Percentiles rank a stretch among this genome's conserved stretches.
Evolutionary conservation across 2,888 invertebrate species (phyloP).

Genomic region (Dilophus febrilis): DNA sequence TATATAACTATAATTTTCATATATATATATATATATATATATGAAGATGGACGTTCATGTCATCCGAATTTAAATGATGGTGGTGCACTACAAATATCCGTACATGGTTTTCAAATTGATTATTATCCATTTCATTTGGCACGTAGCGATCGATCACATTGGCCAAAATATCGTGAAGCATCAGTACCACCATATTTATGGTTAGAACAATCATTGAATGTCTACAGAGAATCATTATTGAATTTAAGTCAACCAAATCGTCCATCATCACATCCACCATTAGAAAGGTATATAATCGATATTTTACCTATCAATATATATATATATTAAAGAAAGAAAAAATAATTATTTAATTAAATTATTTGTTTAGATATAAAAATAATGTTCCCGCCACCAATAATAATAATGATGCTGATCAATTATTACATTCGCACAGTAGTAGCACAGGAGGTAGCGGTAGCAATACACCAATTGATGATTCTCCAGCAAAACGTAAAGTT

Average conservation of each 20-base stretch:
- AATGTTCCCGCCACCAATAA: too few relatives aligned
- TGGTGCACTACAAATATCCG: constrained; percentile 81
- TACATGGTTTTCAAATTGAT: constrained; percentile 77
- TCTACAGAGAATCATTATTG: constrained; percentile 59
- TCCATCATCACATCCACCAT: constrained; percentile 26
- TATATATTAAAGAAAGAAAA: neutral
- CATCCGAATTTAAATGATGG: constrained; percentile 75
- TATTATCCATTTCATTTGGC: constrained; percentile 94
- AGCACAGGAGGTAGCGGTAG: too few relatives aligned
- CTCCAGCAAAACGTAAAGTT: constrained; percentile 47
- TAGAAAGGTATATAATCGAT: constrained; percentile 23
- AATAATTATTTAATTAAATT: too few relatives aligned
- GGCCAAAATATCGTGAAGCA: constrained; percentile 69
- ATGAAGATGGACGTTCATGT: constrained; percentile 60
- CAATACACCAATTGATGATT: constrained; percentile 18
- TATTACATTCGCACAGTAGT: too few relatives aligned
- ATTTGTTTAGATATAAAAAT: too few relatives aligned
- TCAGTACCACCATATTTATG: constrained; percentile 67
- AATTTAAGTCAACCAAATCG: constrained; percentile 52
- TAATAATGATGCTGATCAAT: too few relatives aligned
- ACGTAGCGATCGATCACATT: constrained; percentile 70
- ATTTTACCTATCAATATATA: too few relatives aligned
- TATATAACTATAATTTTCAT: constrained; percentile 2
- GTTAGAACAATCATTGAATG: constrained; percentile 67
- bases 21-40: constrained; percentile 6